Base-by-base conservation (phyloP, 1,140 invertebrate genomes). In the Drosophila pandora region DNA sequence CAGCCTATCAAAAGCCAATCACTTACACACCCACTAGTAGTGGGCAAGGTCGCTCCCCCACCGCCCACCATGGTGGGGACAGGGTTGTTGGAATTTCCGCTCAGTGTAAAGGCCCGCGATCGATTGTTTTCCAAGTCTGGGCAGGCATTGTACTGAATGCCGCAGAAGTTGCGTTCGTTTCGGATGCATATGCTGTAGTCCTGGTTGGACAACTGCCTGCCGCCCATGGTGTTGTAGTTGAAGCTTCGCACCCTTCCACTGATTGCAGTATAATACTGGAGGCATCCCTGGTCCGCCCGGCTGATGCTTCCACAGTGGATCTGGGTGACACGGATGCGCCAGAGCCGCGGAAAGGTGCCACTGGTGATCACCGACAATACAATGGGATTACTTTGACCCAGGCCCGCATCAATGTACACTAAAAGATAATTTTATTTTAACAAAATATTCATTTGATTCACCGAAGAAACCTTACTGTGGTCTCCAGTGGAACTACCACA, bases 171-270 rank as follows among this genome's bases (percentile, higher is more conserved):
- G 63, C 95, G 94, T 85, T 97, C 97, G 67, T 95, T 95, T 28
- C 97, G 92, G 17, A 97, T 94, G 87, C 97, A 98, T 52, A 97
- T 95, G 58, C 96, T 96, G 90, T 97, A 98, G 84, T 97, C 96
- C 87, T 97, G 96, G 92, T 97, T 97, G 22, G 96, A 96, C 1
- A 98, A 92, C 83, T 97, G 96, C n/a, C 96, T 92, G 0, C 96
- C 96, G 1, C 91, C 93, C 0, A 92, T 92, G 0, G 95, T 93
- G 64, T 97, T 96, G 79, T 95, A 97, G 92, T 98, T 98, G 90
- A 96, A 98, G 2, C 96, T 96, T 9, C 94, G 94, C 5, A 97
- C 93, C 53, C 95, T 94, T 0, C 96, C 97, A 21, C 95, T 95
- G 0, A 97, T 95, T 0, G 96, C 95, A 0, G 95, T 96, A 78